Evolutionary conservation across 2,888 invertebrate species (phyloP), one percentile per base, ranked within the genome.

Genomic region (Leptodirus hochenwartii): DNA sequence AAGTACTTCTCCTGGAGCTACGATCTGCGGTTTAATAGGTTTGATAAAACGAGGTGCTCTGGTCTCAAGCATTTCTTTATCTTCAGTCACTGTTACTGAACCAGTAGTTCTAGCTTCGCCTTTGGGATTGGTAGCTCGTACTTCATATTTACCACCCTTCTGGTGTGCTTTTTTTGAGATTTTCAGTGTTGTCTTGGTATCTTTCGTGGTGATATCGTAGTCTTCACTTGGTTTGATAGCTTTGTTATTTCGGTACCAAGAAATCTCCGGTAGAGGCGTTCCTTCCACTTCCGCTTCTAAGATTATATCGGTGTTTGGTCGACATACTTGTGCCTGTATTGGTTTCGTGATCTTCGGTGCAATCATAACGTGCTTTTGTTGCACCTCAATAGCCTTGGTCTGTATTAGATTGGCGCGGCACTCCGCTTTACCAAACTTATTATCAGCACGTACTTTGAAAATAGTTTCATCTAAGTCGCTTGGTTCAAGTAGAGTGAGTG

Each of bases 91-190:
- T 35, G 76, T 71, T n/a, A 91, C 70, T 0, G 84, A 78, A 34
- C 85, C 77, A 3, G 79, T 78, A 17, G 82, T 73, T 45, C 78
- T 72, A 2, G 76, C 78, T 47, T 81, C 74, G 8, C 84, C 76
- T 25, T 68, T 71, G 34, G 68, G 64, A 54, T 81, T 82, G 43
- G 71, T 66, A n/a, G 82, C 74, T 15, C 75, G 62, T 9, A 87
- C 73, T 61, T 88, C 87, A 53, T 88, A 91, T 54, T 84, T 85
- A 15, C 91, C 91, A 34, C 69, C 66, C 47, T 81, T 77, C 46
- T 75, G 75, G 49, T 73, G 75, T 24, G 69, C 68, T 42, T 69
- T 64, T 38, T 77, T 70, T 20, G 63, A 58, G 34, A 87, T 67
- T 40, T 55, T 64, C 15, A 85, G 56, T 24, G 57, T 65, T 1